phyloP scores from a whole-genome alignment of 2,113 vertebrate species.

The Heterochromis multidens region DNA sequence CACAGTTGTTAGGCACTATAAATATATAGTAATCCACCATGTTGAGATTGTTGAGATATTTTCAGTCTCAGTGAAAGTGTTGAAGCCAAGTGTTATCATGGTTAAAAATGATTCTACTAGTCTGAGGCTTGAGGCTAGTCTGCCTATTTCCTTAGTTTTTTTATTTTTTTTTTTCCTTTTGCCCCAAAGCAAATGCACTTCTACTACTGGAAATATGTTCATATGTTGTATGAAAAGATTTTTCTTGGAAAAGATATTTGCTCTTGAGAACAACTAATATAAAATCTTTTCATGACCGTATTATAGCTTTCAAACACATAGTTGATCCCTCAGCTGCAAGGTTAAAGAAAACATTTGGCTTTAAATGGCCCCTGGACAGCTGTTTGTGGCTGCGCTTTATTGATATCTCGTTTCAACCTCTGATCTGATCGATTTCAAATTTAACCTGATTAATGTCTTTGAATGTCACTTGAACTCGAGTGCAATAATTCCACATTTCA shows the following conservation, averaged over 20 bases:
- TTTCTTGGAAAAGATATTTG: constrained; percentile 5
- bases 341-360: constrained; percentile 9
- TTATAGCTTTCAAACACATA: background rate
- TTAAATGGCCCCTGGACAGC: background rate
- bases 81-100: background rate
- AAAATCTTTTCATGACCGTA: constrained; percentile 7
- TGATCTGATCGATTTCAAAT: constrained; percentile 14
- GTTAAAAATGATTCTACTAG: background rate
- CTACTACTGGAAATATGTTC: background rate
- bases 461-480: background rate
- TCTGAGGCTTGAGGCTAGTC: background rate
- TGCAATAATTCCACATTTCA: background rate
- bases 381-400: constrained; percentile 24
- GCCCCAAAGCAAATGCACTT: background rate
- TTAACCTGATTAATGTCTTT: constrained; percentile 15
- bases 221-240: background rate
- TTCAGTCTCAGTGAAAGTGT: background rate
- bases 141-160: background rate
- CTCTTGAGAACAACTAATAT: background rate
- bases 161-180: background rate
- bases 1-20: background rate
- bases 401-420: background rate
- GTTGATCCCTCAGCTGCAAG: background rate
- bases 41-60: background rate
- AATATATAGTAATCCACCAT: background rate